Conservation (phyloP, 2,113 vertebrate species). For the Trochalopteron elliotii region DNA sequence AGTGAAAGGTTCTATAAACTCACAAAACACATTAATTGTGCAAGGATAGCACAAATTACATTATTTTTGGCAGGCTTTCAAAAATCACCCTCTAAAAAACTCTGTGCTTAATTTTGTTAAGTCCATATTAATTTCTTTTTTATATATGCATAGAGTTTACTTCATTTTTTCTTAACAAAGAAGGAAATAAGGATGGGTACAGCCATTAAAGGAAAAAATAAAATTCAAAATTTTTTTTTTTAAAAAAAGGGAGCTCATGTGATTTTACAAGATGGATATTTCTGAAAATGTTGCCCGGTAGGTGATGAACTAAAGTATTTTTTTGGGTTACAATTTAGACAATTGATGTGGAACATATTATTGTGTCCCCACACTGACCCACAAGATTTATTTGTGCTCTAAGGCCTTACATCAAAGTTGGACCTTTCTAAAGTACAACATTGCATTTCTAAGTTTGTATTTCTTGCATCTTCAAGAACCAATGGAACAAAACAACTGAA, state of each 20-base stretch:
- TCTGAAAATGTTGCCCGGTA: not conserved
- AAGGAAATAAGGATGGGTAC: not conserved
- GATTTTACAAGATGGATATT: not conserved
- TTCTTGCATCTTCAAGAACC: not conserved
- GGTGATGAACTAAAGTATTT: not conserved
- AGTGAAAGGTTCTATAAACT: not conserved
- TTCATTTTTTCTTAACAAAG: not conserved
- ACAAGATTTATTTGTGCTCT: not conserved
- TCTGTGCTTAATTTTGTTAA: not conserved
- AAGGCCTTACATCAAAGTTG: not conserved
- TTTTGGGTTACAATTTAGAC: not conserved
- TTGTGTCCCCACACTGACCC: not conserved
- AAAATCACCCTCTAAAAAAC: not conserved
- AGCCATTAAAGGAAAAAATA: not conserved
- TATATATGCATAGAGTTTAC: not conserved
- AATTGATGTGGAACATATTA: not conserved
- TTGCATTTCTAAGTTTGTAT: not conserved
- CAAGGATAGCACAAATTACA: not conserved
- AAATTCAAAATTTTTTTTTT: too few relatives aligned
- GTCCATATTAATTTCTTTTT: not conserved
- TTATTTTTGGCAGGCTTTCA: not conserved
- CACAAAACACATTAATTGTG: not conserved
- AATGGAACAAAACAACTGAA: not conserved
- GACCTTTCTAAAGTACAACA: not conserved
- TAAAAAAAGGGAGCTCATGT: accelerated